Base-by-base conservation (phyloP, 2,113 vertebrate genomes). In the Pygoscelis antarcticus region DNA sequence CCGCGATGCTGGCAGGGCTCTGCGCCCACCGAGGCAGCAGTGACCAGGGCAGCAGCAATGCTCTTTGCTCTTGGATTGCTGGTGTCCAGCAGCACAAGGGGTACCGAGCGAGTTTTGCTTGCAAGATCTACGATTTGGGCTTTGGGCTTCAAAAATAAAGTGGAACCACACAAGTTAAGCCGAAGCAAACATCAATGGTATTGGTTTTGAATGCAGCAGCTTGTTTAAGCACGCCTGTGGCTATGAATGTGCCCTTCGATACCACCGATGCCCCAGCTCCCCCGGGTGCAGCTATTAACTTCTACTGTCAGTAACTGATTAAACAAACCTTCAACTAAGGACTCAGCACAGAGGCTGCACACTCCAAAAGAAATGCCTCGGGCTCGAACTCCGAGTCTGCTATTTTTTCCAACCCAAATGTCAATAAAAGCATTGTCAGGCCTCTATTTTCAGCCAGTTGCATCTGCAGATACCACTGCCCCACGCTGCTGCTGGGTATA, bases 351-450 rank as follows among this genome's bases (percentile, higher is more conserved):
- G 78, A 86, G 62, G 57, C 89, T 92, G 71, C 91, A 91, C 36
- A 12, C 82, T 87, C 83, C 91, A 94, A 69, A 90, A 6, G 5
- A 90, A 83, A 95, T 1, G 93, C 95, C 90, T 61, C 42, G 13
- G 93, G 96, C 86, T 54, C 34, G 7, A 75, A 71, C 78, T 92
- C 82, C 3, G 19, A 90, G 49, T 12, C 40, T 52, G 64, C 74
- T 90, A 69, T 87, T 97, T 97, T 95, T 96, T 86, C 87, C 76
- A 78, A 25, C 77, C 72, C 55, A 82, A 91, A 93, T 29, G 55
- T 98, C 96, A 98, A 95, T 96, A 94, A 91, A 91, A 89, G 87
- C 87, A 95, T 93, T 96, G 96, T 94, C 86, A 40, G 22, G 62
- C 78, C 91, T 82, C 89, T 75, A 34, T 92, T 95, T 93, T 76